Conservation (phyloP, 2,888 invertebrate species). For the Tipula confusa region DNA sequence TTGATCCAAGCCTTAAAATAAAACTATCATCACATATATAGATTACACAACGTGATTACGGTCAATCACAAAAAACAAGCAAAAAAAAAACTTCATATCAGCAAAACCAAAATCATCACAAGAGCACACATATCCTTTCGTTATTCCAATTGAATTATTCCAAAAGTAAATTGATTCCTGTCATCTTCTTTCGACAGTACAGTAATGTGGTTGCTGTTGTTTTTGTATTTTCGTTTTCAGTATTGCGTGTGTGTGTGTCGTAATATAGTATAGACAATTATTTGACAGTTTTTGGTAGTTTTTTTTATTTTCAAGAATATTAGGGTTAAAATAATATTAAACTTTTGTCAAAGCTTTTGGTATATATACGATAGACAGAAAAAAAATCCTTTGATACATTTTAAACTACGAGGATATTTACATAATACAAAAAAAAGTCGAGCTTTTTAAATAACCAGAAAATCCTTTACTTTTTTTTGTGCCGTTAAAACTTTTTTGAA, state of each 20-base stretch:
- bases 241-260: neutral
- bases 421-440: neutral
- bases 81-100: neutral
- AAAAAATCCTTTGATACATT: neutral
- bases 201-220: neutral
- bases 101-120: neutral
- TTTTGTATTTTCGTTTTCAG: neutral
- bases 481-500: neutral
- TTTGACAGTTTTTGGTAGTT: neutral
- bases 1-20: too few relatives aligned
- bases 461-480: neutral
- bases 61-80: neutral
- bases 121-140: neutral
- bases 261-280: neutral
- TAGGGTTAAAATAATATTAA: neutral
- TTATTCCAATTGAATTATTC: neutral
- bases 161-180: neutral
- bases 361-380: neutral
- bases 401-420: neutral
- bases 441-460: neutral
- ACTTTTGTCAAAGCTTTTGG: neutral
- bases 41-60: neutral
- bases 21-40: neutral
- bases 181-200: neutral
- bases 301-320: neutral